Percentiles rank a stretch among this genome's conserved stretches.
These are phyloP conservation scores for Brachyhypopomus gauderio DNA, from an alignment of 2,113 vertebrate genomes.

Conservation along the genomic window DNA sequence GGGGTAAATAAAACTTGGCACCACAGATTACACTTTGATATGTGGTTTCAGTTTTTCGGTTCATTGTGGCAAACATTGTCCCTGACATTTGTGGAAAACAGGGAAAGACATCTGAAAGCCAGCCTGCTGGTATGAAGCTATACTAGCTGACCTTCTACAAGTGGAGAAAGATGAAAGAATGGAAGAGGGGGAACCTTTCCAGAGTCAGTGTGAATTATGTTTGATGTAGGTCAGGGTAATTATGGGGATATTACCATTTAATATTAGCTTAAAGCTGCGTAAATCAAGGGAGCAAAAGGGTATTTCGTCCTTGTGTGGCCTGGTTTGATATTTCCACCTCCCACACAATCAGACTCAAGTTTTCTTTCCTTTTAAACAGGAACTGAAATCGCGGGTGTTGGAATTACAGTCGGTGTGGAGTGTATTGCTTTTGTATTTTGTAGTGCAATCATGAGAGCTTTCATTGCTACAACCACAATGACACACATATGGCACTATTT, in stretches of 20 bases:
- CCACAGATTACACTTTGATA: not conserved
- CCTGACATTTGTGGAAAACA: slow-evolving; percentile 45
- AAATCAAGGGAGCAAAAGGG: slow-evolving; percentile 48
- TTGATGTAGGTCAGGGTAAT: slow-evolving; percentile 56
- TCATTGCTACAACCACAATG: slow-evolving; percentile 1
- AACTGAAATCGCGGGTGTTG: slow-evolving; percentile 15
- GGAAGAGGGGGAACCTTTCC: slow-evolving; percentile 33
- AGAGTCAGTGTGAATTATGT: slow-evolving; percentile 51
- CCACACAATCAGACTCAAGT: slow-evolving; percentile 14
- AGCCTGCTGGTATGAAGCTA: not conserved
- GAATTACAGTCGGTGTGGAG: not conserved
- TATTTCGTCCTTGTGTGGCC: slow-evolving; percentile 38
- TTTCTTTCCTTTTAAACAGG: slow-evolving; percentile 2
- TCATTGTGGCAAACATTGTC: slow-evolving; percentile 24
- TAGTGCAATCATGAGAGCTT: not conserved
- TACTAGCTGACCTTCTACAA: slow-evolving; percentile 49
- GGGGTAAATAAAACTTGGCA: not conserved
- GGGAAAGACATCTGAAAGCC: slow-evolving; percentile 11
- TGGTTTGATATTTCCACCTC: slow-evolving; percentile 13
- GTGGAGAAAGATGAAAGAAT: slow-evolving; percentile 37
- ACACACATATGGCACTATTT: not conserved
- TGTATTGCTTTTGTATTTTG: not conserved
- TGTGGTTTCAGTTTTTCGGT: not conserved
- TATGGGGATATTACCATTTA: slow-evolving; percentile 47
- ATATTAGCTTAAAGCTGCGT: slow-evolving; percentile 49